phyloP scores from a whole-genome alignment of 35 echinoderm and acorn worm genomes.

The Lytechinus pictus region DNA sequence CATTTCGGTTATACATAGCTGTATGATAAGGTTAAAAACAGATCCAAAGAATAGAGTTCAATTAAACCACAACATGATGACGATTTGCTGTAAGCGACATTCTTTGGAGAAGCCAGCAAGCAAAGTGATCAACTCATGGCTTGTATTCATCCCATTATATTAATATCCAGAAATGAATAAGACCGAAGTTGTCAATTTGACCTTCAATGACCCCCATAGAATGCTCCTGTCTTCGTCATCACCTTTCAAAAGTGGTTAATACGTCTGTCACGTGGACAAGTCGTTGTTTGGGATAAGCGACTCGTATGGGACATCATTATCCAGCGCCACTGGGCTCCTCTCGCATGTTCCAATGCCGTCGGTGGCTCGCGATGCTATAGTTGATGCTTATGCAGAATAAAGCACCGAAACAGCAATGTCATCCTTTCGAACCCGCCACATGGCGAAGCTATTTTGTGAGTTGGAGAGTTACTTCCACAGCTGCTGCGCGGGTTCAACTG shows the following conservation, averaged over 20 bases:
- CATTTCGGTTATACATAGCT: not conserved
- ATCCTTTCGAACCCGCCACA: conserved; percentile 4
- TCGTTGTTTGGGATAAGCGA: not conserved
- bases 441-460: not conserved
- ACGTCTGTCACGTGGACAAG: not conserved
- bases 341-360: not conserved
- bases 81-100: not conserved
- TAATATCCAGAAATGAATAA: not conserved
- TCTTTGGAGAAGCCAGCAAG: not conserved
- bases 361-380: not conserved
- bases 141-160: conserved; percentile 5
- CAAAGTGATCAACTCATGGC: not conserved
- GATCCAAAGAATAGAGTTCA: not conserved
- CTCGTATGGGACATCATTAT: conserved; percentile 3
- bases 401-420: not conserved
- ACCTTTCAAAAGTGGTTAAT: conserved; percentile 25
- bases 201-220: conserved; percentile 18
- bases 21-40: not conserved
- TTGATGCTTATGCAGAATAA: not conserved
- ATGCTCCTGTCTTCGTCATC: conserved; percentile 13
- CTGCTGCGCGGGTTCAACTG: not conserved
- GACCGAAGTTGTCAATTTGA: not conserved
- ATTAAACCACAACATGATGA: not conserved
- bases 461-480: not conserved
- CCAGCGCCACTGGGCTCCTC: not conserved